These are phyloP conservation scores for Onychostruthus taczanowskii DNA, from an alignment of 2,113 vertebrate genomes.

Conservation along the genomic window DNA sequence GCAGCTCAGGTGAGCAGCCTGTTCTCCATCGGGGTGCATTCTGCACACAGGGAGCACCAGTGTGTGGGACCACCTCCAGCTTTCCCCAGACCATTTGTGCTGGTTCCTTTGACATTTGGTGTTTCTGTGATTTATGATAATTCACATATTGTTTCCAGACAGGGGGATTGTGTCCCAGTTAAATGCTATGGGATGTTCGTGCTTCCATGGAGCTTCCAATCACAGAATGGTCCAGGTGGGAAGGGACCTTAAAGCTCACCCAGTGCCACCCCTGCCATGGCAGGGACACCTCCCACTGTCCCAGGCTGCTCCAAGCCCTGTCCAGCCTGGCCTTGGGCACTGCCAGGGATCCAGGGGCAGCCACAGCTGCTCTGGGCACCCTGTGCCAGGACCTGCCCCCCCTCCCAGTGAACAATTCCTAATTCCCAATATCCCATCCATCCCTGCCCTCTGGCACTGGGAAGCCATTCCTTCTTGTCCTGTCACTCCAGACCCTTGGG, in stretches of 20 bases:
- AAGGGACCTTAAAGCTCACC: fast-evolving
- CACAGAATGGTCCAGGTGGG: background rate
- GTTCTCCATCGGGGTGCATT: background rate
- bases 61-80: fast-evolving
- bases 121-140: background rate
- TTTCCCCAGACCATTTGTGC: background rate
- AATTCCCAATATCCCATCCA: background rate
- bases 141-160: background rate
- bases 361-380: background rate
- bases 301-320: background rate
- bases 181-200: background rate
- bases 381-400: background rate
- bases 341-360: background rate
- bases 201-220: background rate
- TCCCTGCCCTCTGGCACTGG: background rate
- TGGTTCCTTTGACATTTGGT: background rate
- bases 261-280: background rate
- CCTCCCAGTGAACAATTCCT: background rate
- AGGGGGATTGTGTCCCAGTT: background rate
- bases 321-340: background rate
- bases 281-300: background rate
- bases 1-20: background rate
- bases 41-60: background rate
- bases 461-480: background rate
- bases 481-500: fast-evolving